These are phyloP conservation scores for Malurus leucopterus DNA, from an alignment of 2,797 vertebrate species.

Conservation along the genomic window DNA sequence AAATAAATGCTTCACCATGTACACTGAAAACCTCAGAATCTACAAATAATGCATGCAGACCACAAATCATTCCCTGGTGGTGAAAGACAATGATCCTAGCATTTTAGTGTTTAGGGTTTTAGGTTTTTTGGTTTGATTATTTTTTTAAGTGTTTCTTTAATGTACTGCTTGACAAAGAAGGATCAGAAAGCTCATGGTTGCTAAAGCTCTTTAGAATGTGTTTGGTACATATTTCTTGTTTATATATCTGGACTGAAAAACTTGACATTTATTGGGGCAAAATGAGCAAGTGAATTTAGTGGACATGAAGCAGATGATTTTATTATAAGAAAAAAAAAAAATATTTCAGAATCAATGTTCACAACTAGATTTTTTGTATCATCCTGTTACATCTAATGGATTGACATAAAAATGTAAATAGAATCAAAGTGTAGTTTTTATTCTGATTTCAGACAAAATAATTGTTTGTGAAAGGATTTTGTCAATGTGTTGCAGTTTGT, in stretches of 20 bases:
- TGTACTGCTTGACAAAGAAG: background rate
- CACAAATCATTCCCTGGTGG: background rate
- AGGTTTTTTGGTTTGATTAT: accelerated
- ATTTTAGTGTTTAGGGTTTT: background rate
- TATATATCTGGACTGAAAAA: background rate
- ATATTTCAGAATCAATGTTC: background rate
- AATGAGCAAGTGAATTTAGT: background rate
- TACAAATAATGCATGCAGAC: background rate
- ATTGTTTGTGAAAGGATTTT: background rate
- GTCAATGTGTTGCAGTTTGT: accelerated
- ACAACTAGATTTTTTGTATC: background rate
- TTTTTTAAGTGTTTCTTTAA: background rate
- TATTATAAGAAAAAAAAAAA: background rate
- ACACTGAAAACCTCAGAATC: background rate
- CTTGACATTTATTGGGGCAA: background rate
- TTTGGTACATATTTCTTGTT: background rate
- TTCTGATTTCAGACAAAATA: background rate
- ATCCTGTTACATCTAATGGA: background rate
- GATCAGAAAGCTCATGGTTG: background rate
- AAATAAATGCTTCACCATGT: background rate
- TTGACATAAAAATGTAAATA: background rate
- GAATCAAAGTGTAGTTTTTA: background rate
- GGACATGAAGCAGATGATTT: background rate
- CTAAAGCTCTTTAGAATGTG: background rate
- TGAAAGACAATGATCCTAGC: background rate